Percentiles rank a stretch among this genome's conserved stretches.
phyloP scores from a whole-genome alignment of 1,140 invertebrate genomes.

The Dinoponera quadriceps region DNA sequence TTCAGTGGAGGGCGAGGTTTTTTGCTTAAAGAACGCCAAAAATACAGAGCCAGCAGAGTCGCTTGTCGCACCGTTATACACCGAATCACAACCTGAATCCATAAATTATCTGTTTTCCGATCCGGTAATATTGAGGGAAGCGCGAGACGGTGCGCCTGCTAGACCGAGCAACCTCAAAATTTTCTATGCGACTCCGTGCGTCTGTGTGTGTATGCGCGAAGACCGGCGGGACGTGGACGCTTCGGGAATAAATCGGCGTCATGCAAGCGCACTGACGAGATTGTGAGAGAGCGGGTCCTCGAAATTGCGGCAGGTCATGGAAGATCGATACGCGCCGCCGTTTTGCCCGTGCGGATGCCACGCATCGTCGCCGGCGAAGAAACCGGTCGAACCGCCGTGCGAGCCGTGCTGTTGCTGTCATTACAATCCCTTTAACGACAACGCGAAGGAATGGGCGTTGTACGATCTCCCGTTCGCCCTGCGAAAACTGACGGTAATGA shows the following conservation, averaged over 20 bases:
- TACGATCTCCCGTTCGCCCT: slow-evolving; percentile 78
- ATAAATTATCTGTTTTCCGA: background rate
- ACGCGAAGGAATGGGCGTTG: slow-evolving; percentile 75
- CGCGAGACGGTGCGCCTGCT: background rate
- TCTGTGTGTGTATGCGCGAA: background rate
- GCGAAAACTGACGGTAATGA: slow-evolving; percentile 80
- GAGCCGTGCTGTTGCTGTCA: slow-evolving; percentile 76
- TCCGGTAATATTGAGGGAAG: background rate
- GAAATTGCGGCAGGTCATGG: slow-evolving; percentile 47
- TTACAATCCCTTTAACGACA: slow-evolving; percentile 76
- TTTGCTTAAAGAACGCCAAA: too few relatives aligned
- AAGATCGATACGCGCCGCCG: slow-evolving; percentile 15
- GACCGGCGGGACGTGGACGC: background rate
- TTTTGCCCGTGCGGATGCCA: slow-evolving; percentile 74
- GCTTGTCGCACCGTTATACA: slow-evolving; percentile 2
- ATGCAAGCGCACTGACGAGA: background rate
- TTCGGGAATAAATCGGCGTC: background rate
- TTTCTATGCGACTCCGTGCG: background rate
- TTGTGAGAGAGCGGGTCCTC: background rate
- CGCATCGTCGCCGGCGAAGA: slow-evolving; percentile 31
- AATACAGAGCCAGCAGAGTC: too few relatives aligned
- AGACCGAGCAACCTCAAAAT: slow-evolving; percentile 5
- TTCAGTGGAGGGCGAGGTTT: too few relatives aligned
- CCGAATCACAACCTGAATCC: background rate
- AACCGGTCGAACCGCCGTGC: slow-evolving; percentile 67